phyloP scores from a whole-genome alignment of 1,140 invertebrate species.

The Zaprionus lachaisei region DNA sequence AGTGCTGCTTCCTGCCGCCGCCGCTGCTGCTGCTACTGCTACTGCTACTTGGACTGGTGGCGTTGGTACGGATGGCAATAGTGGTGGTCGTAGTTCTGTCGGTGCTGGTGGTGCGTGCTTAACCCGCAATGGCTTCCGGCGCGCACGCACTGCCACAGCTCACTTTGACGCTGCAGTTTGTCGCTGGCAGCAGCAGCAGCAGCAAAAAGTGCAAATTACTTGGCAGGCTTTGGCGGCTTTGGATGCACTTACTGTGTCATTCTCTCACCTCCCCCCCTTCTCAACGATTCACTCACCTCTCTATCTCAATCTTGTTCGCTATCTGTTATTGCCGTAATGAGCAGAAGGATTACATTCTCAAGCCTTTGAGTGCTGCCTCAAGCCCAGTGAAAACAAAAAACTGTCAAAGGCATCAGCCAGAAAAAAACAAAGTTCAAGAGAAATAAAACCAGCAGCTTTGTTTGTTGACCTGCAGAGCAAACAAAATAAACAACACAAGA shows the following conservation, averaged over 20 bases:
- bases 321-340: constrained; percentile 52
- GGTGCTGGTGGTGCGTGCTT: constrained; percentile 45
- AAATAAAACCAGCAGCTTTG: constrained; percentile 32
- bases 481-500: constrained; percentile 9
- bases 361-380: constrained; percentile 46
- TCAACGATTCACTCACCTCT: background rate
- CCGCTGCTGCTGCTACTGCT: too few relatives aligned
- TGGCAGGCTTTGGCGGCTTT: constrained; percentile 50
- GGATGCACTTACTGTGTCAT: constrained; percentile 36
- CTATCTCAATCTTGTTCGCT: constrained; percentile 10
- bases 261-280: background rate
- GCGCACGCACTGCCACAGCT: constrained; percentile 54
- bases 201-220: constrained; percentile 64
- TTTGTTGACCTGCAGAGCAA: constrained; percentile 40
- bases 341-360: constrained; percentile 60
- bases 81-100: constrained; percentile 3
- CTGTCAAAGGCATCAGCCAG: constrained; percentile 43
- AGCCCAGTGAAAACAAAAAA: constrained; percentile 24
- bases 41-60: background rate
- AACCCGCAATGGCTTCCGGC: constrained; percentile 76
- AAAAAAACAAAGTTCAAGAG: constrained; percentile 5
- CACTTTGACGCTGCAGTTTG: constrained; percentile 50
- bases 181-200: constrained; percentile 28
- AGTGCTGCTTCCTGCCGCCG: constrained; percentile 38
- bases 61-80: background rate